phyloP scores from a whole-genome alignment of 2,888 invertebrate species.

The Bugulina stolonifera region DNA sequence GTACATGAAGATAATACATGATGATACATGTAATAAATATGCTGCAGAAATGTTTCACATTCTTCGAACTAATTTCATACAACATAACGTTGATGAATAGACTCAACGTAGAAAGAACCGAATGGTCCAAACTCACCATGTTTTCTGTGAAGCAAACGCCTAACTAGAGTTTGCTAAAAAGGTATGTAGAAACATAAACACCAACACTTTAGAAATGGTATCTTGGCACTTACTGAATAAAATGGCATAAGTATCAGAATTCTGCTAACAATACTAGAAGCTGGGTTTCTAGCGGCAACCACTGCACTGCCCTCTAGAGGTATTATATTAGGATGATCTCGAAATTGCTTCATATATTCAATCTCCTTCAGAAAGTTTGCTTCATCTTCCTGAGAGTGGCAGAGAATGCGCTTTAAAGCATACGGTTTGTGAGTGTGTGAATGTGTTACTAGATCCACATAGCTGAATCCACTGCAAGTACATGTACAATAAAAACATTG shows the following conservation, averaged over 20 bases:
- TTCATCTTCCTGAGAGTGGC: conserved; percentile 73
- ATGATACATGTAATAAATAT: too few species aligned
- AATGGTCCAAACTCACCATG: too few species aligned
- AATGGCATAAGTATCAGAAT: conserved; percentile 70
- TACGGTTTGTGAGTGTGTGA: conserved; percentile 61
- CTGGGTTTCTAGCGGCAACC: conserved; percentile 45
- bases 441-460: conserved; percentile 71
- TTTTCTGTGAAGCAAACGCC: too few species aligned
- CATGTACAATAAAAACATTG: too few species aligned
- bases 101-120: too few species aligned
- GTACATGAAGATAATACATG: too few species aligned
- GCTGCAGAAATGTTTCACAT: too few species aligned
- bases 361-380: conserved; percentile 65
- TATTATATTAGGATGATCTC: conserved; percentile 67
- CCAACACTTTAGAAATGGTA: too few species aligned
- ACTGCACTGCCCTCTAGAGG: conserved; percentile 66
- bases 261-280: conserved; percentile 60
- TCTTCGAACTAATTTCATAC: too few species aligned
- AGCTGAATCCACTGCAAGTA: conserved; percentile 68
- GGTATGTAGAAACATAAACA: too few species aligned
- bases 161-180: too few species aligned
- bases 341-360: conserved; percentile 64
- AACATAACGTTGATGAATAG: too few species aligned
- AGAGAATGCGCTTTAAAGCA: conserved; percentile 74
- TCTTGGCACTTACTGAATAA: conserved; percentile 55